phyloP scores from a whole-genome alignment of 2,113 vertebrate species.

The Camelus dromedarius region DNA sequence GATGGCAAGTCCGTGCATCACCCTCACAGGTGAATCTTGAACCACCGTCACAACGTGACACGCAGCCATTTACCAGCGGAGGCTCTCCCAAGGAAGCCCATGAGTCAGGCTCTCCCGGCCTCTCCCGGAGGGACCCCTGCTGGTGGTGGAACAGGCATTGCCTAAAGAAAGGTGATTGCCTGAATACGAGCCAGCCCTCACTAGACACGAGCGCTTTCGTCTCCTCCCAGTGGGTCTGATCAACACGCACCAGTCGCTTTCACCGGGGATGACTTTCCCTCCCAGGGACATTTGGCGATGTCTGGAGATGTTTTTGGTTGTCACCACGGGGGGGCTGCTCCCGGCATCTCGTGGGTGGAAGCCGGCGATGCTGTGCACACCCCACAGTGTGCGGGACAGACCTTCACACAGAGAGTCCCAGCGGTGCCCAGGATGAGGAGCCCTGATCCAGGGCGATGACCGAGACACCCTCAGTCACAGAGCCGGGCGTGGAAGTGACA shows the following conservation, averaged over 20 bases:
- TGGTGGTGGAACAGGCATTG: not conserved
- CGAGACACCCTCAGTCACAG: accelerated
- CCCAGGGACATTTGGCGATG: no score
- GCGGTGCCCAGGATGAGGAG: not conserved
- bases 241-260: not conserved
- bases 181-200: not conserved
- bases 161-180: not conserved
- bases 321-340: accelerated
- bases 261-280: accelerated
- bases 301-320: not conserved
- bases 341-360: not conserved
- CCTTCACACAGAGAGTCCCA: not conserved
- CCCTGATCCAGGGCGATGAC: accelerated
- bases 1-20: not conserved
- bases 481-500: not conserved
- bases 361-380: not conserved
- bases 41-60: accelerated
- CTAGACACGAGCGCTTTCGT: no score
- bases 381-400: no score
- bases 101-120: no score
- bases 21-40: no score
- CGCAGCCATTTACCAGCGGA: accelerated
- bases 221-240: not conserved
- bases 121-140: not conserved
- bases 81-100: not conserved